Conservation (phyloP, 2,888 invertebrate species). For the Proisotoma minuta region DNA sequence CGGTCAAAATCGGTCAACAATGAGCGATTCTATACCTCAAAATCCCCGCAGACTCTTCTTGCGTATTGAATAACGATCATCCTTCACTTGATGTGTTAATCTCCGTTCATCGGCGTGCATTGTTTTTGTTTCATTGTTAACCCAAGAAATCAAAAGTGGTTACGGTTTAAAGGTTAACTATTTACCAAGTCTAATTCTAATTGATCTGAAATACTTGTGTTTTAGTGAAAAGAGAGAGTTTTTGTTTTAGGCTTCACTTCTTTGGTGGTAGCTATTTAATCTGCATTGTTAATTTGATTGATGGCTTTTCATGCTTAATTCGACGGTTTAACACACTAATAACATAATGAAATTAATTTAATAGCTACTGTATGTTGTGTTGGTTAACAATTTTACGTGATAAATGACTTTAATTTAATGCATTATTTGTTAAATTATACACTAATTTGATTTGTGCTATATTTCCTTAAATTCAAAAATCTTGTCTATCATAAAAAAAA, state of each 20-base stretch:
- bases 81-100: no score
- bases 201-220: constrained; percentile 1
- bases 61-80: no score
- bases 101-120: constrained; percentile 1
- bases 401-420: no score
- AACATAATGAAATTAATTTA: not conserved
- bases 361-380: not conserved
- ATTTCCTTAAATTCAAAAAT: no score
- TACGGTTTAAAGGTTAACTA: not conserved
- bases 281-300: not conserved
- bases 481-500: no score
- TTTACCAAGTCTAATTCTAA: not conserved
- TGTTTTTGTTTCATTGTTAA: no score
- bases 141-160: constrained; percentile 6
- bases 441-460: no score
- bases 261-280: not conserved
- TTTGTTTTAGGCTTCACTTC: not conserved
- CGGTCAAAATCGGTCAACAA: no score
- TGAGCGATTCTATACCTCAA: no score
- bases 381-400: no score
- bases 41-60: no score
- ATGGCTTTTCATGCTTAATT: not conserved
- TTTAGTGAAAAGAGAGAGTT: not conserved
- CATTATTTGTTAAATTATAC: no score
- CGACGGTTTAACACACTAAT: not conserved